Evolutionary conservation across 2,113 vertebrate species (phyloP).

Genomic region (Lamprotornis superbus): DNA sequence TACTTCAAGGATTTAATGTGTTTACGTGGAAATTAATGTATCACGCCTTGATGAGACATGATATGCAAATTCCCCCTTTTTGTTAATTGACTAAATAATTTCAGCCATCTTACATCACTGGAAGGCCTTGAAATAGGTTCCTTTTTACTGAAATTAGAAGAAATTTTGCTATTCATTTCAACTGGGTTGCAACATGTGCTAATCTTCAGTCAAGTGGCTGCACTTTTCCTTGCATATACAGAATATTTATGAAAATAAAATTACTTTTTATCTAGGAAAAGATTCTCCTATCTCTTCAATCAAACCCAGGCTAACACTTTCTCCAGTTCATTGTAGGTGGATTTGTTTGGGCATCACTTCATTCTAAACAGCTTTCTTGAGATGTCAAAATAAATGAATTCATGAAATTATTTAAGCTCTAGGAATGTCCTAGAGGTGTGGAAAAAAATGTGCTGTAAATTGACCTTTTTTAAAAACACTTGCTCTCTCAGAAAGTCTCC

Average conservation of each 20-base stretch:
- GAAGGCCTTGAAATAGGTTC: neutral
- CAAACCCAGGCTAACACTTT: neutral
- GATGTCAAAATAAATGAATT: slow-evolving; percentile 26
- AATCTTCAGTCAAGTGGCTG: neutral
- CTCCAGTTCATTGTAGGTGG: neutral
- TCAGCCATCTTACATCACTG: neutral
- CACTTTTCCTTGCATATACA: neutral
- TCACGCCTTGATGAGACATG: neutral
- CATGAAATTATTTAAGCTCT: neutral
- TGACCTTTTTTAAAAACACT: neutral
- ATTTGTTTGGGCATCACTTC: neutral
- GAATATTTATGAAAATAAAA: neutral
- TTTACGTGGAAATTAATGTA: neutral
- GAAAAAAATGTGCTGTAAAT: neutral
- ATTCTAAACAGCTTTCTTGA: neutral
- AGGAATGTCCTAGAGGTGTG: neutral
- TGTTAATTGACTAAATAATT: neutral
- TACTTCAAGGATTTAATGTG: neutral
- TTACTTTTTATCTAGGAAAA: neutral
- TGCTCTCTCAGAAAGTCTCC: neutral
- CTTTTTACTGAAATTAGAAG: neutral
- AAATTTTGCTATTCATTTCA: neutral
- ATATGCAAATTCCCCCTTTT: neutral
- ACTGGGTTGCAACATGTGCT: neutral
- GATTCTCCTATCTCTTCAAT: neutral